phyloP scores from a whole-genome alignment of 2,113 vertebrate genomes.

The Engystomops pustulosus region DNA sequence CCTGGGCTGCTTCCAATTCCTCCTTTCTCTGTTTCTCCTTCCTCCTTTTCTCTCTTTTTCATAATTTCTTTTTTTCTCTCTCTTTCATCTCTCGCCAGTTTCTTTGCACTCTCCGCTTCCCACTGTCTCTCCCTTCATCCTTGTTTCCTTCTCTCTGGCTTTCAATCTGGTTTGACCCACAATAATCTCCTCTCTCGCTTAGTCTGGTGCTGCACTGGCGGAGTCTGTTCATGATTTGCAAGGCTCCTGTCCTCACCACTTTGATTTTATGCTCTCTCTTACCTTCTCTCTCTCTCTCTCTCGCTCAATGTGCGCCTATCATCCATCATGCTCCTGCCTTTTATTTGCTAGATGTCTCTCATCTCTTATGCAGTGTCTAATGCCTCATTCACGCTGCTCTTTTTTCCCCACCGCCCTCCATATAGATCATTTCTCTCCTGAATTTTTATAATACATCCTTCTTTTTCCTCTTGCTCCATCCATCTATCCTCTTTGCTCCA shows the following conservation, averaged over 20 bases:
- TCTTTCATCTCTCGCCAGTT: not conserved
- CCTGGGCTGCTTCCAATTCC: slow-evolving; percentile 13
- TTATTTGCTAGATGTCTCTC: slow-evolving; percentile 26
- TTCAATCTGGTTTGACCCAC: slow-evolving; percentile 50
- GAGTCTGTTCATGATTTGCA: slow-evolving; percentile 10
- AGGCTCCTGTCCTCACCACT: slow-evolving; percentile 20
- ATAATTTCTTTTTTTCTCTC: not conserved
- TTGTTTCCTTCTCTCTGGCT: slow-evolving; percentile 17
- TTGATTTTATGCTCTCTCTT: slow-evolving; percentile 3
- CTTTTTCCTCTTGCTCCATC: not conserved
- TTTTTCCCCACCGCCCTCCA: not conserved
- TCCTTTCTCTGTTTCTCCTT: slow-evolving; percentile 6
- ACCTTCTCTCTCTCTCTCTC: not conserved
- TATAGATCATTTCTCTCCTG: not conserved
- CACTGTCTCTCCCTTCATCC: slow-evolving; percentile 20
- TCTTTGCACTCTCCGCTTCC: slow-evolving; percentile 8
- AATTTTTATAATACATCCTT: slow-evolving; percentile 2
- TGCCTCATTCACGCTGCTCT: not conserved
- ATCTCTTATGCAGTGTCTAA: slow-evolving; percentile 24
- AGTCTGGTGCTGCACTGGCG: slow-evolving; percentile 40
- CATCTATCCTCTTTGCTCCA: slow-evolving; percentile 33
- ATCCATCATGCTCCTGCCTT: slow-evolving; percentile 23
- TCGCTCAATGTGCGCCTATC: not conserved
- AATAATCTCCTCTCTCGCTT: slow-evolving; percentile 51
- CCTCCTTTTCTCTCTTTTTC: slow-evolving; percentile 10